These are phyloP conservation scores for Sympetrum striolatum DNA, from an alignment of 2,888 invertebrate genomes.

Conservation along the genomic window DNA sequence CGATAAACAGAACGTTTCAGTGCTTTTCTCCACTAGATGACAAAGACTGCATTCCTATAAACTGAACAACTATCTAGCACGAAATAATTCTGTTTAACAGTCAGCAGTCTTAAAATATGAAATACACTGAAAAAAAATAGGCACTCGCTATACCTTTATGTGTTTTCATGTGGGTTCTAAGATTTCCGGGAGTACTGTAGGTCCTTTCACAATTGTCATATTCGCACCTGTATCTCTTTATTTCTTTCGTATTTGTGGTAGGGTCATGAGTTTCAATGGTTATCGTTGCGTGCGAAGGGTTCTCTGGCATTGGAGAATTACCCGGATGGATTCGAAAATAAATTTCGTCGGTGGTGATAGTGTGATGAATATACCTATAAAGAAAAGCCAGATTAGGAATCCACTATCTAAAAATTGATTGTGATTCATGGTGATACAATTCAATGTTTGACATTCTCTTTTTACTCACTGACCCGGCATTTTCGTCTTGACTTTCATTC, in stretches of 20 bases:
- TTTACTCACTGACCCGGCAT: conserved; percentile 59
- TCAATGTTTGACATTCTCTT: neutral
- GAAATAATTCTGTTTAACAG: conserved; percentile 14
- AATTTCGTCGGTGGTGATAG: conserved; percentile 73
- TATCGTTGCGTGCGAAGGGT: conserved; percentile 72
- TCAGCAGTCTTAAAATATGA: neutral
- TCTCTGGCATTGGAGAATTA: conserved; percentile 68
- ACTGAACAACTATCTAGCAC: neutral
- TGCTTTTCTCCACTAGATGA: conserved; percentile 25
- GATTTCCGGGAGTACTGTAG: conserved; percentile 92
- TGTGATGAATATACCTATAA: conserved; percentile 73
- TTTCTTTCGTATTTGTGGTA: conserved; percentile 65
- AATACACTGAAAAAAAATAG: neutral
- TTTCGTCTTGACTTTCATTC: conserved; percentile 59
- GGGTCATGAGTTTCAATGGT: conserved; percentile 71
- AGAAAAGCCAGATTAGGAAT: conserved; percentile 15
- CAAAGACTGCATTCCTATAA: neutral
- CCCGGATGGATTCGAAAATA: conserved; percentile 75
- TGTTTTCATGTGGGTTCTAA: conserved; percentile 94
- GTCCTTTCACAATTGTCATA: conserved; percentile 87
- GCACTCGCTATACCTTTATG: conserved; percentile 77
- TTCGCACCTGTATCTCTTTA: conserved; percentile 83
- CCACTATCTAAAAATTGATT: neutral
- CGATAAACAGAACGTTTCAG: conserved; percentile 50
- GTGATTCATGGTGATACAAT: neutral